Percentiles rank a stretch among this genome's conserved stretches.
Evolutionary conservation across 2,797 vertebrate species (phyloP).

Genomic region (Falco rusticolus): DNA sequence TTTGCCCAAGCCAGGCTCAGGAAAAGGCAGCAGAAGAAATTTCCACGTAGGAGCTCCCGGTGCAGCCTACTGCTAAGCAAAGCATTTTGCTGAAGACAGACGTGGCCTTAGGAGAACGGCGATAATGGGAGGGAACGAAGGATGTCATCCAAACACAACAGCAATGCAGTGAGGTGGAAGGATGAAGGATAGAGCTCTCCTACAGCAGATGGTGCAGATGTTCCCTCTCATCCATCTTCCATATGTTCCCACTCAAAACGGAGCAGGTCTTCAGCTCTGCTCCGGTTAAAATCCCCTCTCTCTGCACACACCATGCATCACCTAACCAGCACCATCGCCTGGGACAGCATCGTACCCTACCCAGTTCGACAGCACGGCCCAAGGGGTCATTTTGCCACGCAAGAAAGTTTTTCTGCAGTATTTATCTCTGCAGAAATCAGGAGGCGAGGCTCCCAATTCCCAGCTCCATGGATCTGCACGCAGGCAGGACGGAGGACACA

Average conservation of each 20-base stretch:
- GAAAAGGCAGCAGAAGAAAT: neutral
- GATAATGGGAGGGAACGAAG: neutral
- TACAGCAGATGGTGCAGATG: neutral
- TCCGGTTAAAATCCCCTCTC: neutral
- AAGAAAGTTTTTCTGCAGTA: fast-evolving
- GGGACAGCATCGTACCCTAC: fast-evolving
- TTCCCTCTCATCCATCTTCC: neutral
- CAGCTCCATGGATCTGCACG: fast-evolving
- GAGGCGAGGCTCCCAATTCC: fast-evolving
- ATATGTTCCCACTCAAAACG: neutral
- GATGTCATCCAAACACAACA: neutral
- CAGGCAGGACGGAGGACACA: fast-evolving
- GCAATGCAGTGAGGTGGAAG: fast-evolving
- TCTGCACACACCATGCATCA: fast-evolving
- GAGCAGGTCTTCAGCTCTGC: neutral
- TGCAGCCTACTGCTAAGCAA: neutral
- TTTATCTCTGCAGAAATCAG: neutral
- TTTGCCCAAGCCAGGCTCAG: neutral
- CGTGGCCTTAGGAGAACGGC: fast-evolving
- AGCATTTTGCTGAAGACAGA: neutral
- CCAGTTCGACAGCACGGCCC: fast-evolving
- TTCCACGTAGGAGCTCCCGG: neutral
- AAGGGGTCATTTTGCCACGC: fast-evolving
- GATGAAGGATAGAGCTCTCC: neutral
- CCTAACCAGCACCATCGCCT: fast-evolving